Percentiles rank a stretch among this genome's conserved stretches.
phyloP scores from a whole-genome alignment of 1,140 invertebrate genomes.

The Xylocopa sonorina region DNA sequence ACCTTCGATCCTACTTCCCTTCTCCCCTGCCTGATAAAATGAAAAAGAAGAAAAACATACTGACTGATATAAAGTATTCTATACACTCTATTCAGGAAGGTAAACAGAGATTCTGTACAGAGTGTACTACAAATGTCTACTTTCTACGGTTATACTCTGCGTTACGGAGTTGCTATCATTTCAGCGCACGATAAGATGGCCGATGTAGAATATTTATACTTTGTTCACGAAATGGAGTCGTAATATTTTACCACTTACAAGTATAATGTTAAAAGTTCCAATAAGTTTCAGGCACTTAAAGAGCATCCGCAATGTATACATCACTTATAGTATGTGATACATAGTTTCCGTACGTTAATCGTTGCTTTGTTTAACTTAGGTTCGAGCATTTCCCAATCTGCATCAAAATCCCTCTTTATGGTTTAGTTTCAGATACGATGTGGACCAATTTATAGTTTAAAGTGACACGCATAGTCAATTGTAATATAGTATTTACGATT shows the following conservation, averaged over 20 bases:
- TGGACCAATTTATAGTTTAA: slow-evolving; percentile 41
- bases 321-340: slow-evolving; percentile 32
- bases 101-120: not conserved
- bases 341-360: not conserved
- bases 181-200: slow-evolving; percentile 3
- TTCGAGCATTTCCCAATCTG: not conserved
- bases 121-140: not conserved
- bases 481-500: not conserved
- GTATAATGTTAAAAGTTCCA: not conserved
- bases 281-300: not conserved
- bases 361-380: not conserved
- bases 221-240: slow-evolving; percentile 41
- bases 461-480: not conserved
- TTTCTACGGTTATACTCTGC: not conserved
- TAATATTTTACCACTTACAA: no score
- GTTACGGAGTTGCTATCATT: not conserved
- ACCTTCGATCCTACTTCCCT: slow-evolving; percentile 19
- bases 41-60: not conserved
- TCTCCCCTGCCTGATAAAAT: not conserved
- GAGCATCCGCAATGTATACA: not conserved
- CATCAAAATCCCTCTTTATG: no score
- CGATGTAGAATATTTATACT: not conserved
- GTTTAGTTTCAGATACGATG: slow-evolving; percentile 6
- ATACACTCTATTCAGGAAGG: slow-evolving; percentile 2
- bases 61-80: slow-evolving; percentile 37